Evolutionary conservation across 2,797 vertebrate species (phyloP).

Genomic region (Siniperca scherzeri): DNA sequence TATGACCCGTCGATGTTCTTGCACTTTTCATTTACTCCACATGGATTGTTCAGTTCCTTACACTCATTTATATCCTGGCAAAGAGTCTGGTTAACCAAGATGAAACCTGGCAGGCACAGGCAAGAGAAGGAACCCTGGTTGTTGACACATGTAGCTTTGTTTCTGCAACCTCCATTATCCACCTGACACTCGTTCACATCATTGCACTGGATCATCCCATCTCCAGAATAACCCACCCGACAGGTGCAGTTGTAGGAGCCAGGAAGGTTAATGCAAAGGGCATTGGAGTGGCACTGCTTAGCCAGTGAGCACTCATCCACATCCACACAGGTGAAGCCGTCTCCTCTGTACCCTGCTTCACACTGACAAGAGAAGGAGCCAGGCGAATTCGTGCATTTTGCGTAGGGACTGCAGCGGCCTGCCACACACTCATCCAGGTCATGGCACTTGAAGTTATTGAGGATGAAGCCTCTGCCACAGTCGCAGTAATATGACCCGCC

Average conservation of each 20-base stretch:
- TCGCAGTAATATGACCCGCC: conserved; percentile 84
- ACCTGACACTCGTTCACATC: conserved; percentile 88
- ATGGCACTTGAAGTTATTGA: conserved; percentile 77
- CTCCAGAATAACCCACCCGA: conserved; percentile 82
- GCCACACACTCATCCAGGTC: conserved; percentile 85
- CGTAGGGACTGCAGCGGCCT: conserved; percentile 78
- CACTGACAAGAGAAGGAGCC: conserved; percentile 86
- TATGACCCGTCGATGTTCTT: conserved; percentile 84
- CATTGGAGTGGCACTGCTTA: conserved; percentile 81
- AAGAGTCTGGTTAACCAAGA: conserved; percentile 81
- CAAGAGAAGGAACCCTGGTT: conserved; percentile 86
- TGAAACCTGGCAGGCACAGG: conserved; percentile 80
- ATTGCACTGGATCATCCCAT: conserved; percentile 80
- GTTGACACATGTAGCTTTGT: conserved; percentile 84
- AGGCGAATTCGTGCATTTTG: conserved; percentile 82
- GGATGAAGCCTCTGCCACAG: conserved; percentile 83
- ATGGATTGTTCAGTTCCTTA: conserved; percentile 61
- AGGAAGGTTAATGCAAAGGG: conserved; percentile 83
- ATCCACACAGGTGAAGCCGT: conserved; percentile 85
- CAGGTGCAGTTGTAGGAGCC: conserved; percentile 87
- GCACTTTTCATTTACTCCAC: conserved; percentile 83
- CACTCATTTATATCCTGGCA: conserved; percentile 89
- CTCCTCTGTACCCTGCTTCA: conserved; percentile 80
- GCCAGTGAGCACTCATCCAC: conserved; percentile 83
- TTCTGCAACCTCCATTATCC: conserved; percentile 86